These are phyloP conservation scores for Battus philenor DNA, from an alignment of 1,140 invertebrate species.

Conservation along the genomic window DNA sequence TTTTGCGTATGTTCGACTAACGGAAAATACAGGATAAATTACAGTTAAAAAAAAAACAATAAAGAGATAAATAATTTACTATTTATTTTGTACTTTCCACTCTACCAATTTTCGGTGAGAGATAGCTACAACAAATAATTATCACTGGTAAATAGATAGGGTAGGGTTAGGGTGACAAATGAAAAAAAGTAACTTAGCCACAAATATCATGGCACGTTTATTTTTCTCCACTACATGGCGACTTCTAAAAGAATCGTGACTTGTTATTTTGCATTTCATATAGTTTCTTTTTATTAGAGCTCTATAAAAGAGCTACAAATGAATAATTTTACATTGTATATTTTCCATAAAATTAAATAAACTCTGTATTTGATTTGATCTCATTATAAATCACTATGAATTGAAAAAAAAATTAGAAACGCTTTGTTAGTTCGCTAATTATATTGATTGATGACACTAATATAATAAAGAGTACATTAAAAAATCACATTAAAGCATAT, in stretches of 20 bases:
- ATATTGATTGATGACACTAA: constrained; percentile 74
- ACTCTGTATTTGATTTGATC: constrained; percentile 75
- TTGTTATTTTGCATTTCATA: constrained; percentile 72
- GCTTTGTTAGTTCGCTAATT: constrained; percentile 75
- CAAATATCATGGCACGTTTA: constrained; percentile 78
- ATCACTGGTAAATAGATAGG: not conserved
- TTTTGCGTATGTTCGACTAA: no score
- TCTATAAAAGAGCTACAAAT: constrained; percentile 65
- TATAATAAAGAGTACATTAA: constrained; percentile 75
- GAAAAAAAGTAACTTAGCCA: constrained; percentile 66
- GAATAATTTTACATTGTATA: constrained; percentile 73
- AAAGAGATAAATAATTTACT: no score
- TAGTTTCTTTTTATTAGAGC: constrained; percentile 67
- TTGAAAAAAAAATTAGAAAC: constrained; percentile 72
- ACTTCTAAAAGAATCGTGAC: constrained; percentile 77
- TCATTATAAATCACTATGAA: constrained; percentile 75
- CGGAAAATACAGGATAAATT: no score
- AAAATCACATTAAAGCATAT: constrained; percentile 78
- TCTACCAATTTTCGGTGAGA: no score
- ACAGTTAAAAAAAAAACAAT: no score
- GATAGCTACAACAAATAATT: not conserved
- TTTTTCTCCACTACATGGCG: constrained; percentile 78
- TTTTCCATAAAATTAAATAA: constrained; percentile 76
- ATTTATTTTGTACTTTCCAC: no score
- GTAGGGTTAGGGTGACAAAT: constrained; percentile 11